Evolutionary conservation across 2,888 invertebrate species (phyloP).

Genomic region (Pollenia angustigena): DNA sequence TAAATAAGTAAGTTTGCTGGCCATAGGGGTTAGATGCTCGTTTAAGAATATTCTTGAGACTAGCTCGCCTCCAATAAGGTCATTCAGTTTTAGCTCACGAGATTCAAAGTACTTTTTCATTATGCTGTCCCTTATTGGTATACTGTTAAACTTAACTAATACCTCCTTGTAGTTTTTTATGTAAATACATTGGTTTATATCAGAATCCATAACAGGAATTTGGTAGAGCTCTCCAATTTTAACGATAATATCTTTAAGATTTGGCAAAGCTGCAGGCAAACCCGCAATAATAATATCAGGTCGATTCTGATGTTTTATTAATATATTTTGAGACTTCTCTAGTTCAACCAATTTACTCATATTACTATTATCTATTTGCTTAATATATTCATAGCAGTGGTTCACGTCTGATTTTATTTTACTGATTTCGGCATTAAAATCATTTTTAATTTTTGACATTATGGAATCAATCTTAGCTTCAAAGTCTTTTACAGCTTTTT

Average conservation of each 20-base stretch:
- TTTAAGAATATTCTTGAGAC: not conserved
- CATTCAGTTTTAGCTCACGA: not conserved
- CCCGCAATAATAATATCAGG: not conserved
- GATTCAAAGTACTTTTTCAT: not conserved
- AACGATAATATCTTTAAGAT: not conserved
- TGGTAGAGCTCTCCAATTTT: not conserved
- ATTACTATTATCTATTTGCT: not conserved
- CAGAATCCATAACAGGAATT: not conserved
- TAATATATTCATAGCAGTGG: slow-evolving; percentile 1
- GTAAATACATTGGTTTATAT: not conserved
- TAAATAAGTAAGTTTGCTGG: not conserved
- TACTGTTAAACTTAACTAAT: not conserved
- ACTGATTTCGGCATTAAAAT: not conserved
- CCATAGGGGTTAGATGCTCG: not conserved
- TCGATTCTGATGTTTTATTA: not conserved
- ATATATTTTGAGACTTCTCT: not conserved
- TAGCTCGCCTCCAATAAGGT: not conserved
- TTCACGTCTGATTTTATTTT: not conserved
- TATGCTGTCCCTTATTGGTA: not conserved
- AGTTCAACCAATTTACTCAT: not conserved
- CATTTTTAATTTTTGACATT: not conserved
- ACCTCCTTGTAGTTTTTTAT: not conserved
- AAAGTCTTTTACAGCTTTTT: not conserved
- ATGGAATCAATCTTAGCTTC: not conserved
- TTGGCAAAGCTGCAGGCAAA: slow-evolving; percentile 1